Conservation (phyloP, 30 jellyfish, hydroid and myxozoan species). For the Hydractinia echinata region DNA sequence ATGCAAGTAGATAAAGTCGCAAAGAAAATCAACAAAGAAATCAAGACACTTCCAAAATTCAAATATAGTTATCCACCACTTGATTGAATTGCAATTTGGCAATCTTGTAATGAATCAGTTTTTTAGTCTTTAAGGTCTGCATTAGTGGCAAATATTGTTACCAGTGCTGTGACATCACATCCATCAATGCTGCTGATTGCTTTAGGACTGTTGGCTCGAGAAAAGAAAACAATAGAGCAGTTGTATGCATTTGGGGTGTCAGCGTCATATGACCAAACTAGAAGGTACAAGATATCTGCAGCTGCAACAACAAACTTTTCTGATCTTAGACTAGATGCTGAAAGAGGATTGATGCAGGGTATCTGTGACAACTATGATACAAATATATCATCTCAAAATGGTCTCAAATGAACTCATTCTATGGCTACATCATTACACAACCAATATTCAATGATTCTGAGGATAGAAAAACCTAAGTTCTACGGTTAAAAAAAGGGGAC, state of each 20-base stretch:
- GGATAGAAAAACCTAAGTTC: neutral
- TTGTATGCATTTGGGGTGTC: conserved; percentile 4
- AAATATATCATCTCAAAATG: conserved; percentile 32
- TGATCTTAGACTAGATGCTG: neutral
- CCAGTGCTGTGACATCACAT: neutral
- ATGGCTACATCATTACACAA: conserved; percentile 26
- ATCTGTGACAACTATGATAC: conserved; percentile 29
- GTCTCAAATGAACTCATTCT: conserved; percentile 21
- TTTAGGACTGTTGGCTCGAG: neutral
- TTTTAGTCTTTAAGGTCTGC: neutral
- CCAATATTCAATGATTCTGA: neutral
- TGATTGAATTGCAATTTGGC: neutral
- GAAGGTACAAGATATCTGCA: conserved; percentile 8
- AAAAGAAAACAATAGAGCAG: neutral
- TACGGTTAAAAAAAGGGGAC: neutral
- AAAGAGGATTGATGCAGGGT: conserved; percentile 17
- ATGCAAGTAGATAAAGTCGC: neutral
- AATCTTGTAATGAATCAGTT: neutral
- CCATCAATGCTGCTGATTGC: conserved; percentile 4
- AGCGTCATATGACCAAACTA: neutral
- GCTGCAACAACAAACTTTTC: neutral
- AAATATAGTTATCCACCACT: neutral
- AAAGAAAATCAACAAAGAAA: conserved; percentile 3
- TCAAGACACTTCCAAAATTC: neutral
- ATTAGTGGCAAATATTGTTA: neutral